Evolutionary conservation across 2,888 invertebrate genomes (phyloP).

Genomic region (Lasioglossum vierecki): DNA sequence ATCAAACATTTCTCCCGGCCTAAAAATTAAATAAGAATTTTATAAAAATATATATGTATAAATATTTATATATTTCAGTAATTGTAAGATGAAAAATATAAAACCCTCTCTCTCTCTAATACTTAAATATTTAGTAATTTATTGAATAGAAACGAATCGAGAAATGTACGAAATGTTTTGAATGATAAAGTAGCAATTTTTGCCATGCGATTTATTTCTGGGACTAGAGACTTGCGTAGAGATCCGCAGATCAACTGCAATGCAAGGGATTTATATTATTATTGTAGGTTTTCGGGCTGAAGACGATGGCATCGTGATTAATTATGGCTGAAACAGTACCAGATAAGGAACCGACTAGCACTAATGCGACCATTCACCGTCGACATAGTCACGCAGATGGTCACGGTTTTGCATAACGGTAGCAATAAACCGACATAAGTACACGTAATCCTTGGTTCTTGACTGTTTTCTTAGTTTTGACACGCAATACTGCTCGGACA

Average conservation of each 20-base stretch:
- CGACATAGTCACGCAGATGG: not conserved
- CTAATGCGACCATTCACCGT: not conserved
- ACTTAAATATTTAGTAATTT: not conserved
- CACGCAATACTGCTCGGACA: slow-evolving; percentile 67
- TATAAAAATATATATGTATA: too few relatives aligned
- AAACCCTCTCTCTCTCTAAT: too few relatives aligned
- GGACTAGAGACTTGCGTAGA: not conserved
- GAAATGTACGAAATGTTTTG: not conserved
- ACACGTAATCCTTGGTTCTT: slow-evolving; percentile 59
- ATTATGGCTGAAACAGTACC: not conserved
- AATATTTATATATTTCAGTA: too few relatives aligned
- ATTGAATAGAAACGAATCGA: too few relatives aligned
- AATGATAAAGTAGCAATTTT: not conserved
- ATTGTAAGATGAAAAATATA: too few relatives aligned
- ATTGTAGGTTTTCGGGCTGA: not conserved
- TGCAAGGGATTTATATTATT: not conserved
- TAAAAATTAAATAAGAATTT: too few relatives aligned
- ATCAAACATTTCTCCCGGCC: not conserved
- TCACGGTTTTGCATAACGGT: slow-evolving; percentile 66
- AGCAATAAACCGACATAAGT: slow-evolving; percentile 54
- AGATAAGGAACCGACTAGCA: not conserved
- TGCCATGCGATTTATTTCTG: not conserved
- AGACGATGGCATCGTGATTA: not conserved
- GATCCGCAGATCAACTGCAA: not conserved
- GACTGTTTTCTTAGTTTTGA: slow-evolving; percentile 63